Evolutionary conservation across 2,888 invertebrate species (phyloP), one percentile per base, ranked within the genome.

Genomic region (Orgyia antiqua): DNA sequence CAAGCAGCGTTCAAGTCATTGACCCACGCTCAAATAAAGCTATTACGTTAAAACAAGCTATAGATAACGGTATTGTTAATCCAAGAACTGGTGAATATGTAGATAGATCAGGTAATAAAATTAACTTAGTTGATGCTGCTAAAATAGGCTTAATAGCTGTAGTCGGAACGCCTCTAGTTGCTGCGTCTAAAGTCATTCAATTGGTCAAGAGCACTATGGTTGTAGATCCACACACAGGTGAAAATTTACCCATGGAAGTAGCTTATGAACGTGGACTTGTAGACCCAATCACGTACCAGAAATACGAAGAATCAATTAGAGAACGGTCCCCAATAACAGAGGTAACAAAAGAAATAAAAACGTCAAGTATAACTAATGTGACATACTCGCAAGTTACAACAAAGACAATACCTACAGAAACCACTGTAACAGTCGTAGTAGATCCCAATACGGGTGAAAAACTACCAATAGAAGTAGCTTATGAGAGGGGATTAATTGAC

Each of bases 381-480:
- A 57, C 61, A 3, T 57, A 60, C 36, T 58, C 68, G 18, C 63
- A 66, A 50, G 49, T 64, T 9, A 58, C 51, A 10, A 51, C 56
- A 39, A 57, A 45, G 25, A 42, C 55, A 2, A 45, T 53, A 15
- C 59, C 58, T 13, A 32, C 46, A 5, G 46, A 47, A 40, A 76
- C 55, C 36, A 76, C 86, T 1, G 88, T 92, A 69, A 88, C 93
- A 2, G 82, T 89, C 29, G 43, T 52, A 18, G 43, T 52, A 19
- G 95, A 97, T 76, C 94, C 96, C 0, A 89, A 88, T 41, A 92
- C 94, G 3, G 94, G 93, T 1, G 90, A 93, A 62, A 90, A 91
- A 55, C 86, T 95, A 41, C 92, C 93, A 5, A 88, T 94, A 33
- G 92, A 94, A 64, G 90, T 92, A 33, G 96, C 96, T 1, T 51